Base-by-base conservation (phyloP, 2,888 invertebrate genomes). In the Tenthredo distinguenda region DNA sequence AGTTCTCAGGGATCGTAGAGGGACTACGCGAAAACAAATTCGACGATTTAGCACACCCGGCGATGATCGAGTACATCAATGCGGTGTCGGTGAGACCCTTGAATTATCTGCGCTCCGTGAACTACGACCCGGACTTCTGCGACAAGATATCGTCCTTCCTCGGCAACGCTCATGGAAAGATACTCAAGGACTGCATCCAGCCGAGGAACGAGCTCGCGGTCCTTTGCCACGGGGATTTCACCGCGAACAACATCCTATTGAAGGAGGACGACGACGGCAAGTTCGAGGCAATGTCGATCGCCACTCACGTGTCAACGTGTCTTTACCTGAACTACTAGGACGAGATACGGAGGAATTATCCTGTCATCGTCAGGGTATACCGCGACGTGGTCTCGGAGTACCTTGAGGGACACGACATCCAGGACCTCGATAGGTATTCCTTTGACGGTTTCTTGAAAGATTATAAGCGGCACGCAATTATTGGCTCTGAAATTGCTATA, bases 261-360 rank as follows among this genome's bases (percentile, higher is more conserved):
- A 77, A 43, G 10, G n/a, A 77, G 15, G 18, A 50, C 10, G 37
- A 71, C 6, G 21, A 85, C 79, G 88, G 71, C 0, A 50, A 86
- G 6, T 10, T 88, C 1, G 86, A 87, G 21, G 87, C 87, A 1
- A 88, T 87, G 85, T 37, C 91, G 12, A 88, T 91, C 26, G 91
- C 90, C 5, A 86, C 90, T 7, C 93, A 93, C 72, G 74, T 93
- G 6, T 90, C 91, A 0, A 91, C 91, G 3, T 92, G 91, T 40
- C 47, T 92, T 5, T 90, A 88, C 76, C 82, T 93, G 0, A 86
- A 86, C 37, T 89, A 89, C 10, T 12, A 74, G 1, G 74, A 74
- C 1, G 37, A 89, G 3, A 87, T 86, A 5, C 86, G 84, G 4
- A 72, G 88, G 12, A 72, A 77, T 50, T 89, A 90, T 37, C 85